These are phyloP conservation scores for Dendrophyllia cribrosa DNA, from an alignment of 64 coral and sea anemone genomes.

Conservation along the genomic window DNA sequence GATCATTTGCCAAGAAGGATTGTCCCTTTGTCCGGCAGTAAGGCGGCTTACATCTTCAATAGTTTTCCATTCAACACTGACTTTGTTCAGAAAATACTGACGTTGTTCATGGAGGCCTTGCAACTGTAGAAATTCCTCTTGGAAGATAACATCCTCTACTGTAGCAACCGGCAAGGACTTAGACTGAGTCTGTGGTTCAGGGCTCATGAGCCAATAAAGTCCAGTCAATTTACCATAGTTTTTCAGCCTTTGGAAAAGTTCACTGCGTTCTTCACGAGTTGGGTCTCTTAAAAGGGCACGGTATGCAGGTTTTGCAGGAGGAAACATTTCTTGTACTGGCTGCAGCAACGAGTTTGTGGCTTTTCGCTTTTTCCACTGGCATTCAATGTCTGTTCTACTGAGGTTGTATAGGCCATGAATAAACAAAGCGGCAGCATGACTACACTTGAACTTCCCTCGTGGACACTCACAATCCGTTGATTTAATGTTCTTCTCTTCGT, in stretches of 20 bases:
- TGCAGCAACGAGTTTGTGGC: background rate
- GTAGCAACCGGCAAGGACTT: constrained; percentile 9
- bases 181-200: constrained; percentile 26
- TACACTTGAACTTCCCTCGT: constrained; percentile 23
- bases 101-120: background rate
- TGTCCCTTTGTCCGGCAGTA: constrained; percentile 37
- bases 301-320: constrained; percentile 30
- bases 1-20: constrained; percentile 57
- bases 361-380: constrained; percentile 35
- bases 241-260: constrained; percentile 34
- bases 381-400: constrained; percentile 40
- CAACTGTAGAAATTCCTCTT: constrained; percentile 28
- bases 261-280: background rate
- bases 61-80: background rate
- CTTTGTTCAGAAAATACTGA: constrained; percentile 30
- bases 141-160: constrained; percentile 43
- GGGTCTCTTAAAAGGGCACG: constrained; percentile 7
- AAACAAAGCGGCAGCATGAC: constrained; percentile 24
- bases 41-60: constrained; percentile 26
- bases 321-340: constrained; percentile 42
- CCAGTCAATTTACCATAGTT: constrained; percentile 39
- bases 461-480: constrained; percentile 56
- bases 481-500: constrained; percentile 24
- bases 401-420: constrained; percentile 30
- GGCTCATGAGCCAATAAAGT: constrained; percentile 29